Conservation (phyloP, 2,888 invertebrate genomes). For the Cataglyphis albicans region DNA sequence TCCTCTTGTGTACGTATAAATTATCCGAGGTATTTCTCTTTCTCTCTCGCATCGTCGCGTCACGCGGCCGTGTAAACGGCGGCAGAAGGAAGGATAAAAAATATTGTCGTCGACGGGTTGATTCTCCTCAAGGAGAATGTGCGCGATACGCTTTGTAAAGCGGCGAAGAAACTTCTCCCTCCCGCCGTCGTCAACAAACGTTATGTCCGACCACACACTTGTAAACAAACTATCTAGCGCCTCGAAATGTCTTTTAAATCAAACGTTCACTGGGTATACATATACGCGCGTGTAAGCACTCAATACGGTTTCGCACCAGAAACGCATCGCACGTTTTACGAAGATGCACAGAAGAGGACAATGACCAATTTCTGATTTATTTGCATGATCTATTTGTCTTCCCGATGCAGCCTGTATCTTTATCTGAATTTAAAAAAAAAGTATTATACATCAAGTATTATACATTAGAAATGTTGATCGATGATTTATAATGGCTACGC, state of each 20-base stretch:
- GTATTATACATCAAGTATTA: no score
- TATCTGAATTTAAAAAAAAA: neutral
- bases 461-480: neutral
- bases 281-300: slow-evolving; percentile 2
- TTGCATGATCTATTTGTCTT: neutral
- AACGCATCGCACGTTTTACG: neutral
- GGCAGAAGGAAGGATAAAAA: slow-evolving; percentile 69
- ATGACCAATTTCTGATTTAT: neutral
- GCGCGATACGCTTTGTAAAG: slow-evolving; percentile 44
- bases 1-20: neutral
- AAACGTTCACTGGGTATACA: slow-evolving; percentile 28
- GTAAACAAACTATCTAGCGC: slow-evolving; percentile 32
- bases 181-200: slow-evolving; percentile 54
- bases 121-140: slow-evolving; percentile 34
- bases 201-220: slow-evolving; percentile 17
- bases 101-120: slow-evolving; percentile 69
- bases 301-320: neutral
- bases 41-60: slow-evolving; percentile 45
- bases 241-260: slow-evolving; percentile 43
- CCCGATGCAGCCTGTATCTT: neutral
- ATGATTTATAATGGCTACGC: neutral
- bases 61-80: slow-evolving; percentile 45
- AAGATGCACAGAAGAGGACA: neutral
- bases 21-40: neutral
- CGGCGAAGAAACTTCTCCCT: slow-evolving; percentile 47